Conservation (phyloP, 2,888 invertebrate genomes). For the Epiblema foenella region DNA sequence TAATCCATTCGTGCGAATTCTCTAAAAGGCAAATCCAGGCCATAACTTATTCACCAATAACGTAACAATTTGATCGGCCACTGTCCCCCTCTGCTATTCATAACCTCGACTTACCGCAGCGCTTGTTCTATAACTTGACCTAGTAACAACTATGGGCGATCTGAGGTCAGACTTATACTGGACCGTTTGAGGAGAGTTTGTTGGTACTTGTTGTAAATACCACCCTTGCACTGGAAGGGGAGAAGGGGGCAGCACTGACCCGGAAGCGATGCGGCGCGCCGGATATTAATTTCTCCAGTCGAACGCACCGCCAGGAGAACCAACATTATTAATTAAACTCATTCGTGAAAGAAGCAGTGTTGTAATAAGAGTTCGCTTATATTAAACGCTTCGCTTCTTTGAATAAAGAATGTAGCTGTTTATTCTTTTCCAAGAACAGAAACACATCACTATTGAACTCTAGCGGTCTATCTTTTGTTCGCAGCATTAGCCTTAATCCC, state of each 20-base stretch:
- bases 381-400: not conserved
- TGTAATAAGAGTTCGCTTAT: not conserved
- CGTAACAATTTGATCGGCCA: constrained; percentile 63
- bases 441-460: not conserved
- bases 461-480: not conserved
- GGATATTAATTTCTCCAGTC: constrained; percentile 73
- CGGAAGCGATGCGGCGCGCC: constrained; percentile 68
- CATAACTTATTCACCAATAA: constrained; percentile 52
- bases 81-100: constrained; percentile 9
- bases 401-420: constrained; percentile 1
- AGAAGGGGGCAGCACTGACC: constrained; percentile 59
- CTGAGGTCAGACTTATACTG: not conserved
- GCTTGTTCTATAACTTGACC: not conserved
- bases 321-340: constrained; percentile 30
- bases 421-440: not conserved
- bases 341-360: constrained; percentile 14
- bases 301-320: constrained; percentile 58
- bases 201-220: not conserved
- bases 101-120: not conserved
- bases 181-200: not conserved
- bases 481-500: not conserved
- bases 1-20: constrained; percentile 12
- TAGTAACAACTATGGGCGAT: not conserved
- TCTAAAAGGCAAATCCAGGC: constrained; percentile 35
- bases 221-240: constrained; percentile 12